These are phyloP conservation scores for Aythya baeri DNA, from an alignment of 2,113 vertebrate species.

Conservation along the genomic window DNA sequence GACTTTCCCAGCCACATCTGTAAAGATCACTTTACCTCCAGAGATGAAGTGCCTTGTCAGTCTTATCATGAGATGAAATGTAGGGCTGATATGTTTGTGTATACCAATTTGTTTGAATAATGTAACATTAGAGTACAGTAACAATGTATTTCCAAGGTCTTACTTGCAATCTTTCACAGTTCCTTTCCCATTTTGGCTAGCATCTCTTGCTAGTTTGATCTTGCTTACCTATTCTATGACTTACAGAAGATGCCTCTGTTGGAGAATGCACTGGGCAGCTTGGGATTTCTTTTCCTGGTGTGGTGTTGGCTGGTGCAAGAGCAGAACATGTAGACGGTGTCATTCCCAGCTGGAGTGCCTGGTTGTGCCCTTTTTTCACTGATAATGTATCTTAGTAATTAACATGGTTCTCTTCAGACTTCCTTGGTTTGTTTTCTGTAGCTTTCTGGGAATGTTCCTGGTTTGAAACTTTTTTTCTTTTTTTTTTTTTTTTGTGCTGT, in stretches of 20 bases:
- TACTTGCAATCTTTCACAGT: neutral
- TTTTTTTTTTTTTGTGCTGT: neutral
- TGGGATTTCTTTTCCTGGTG: neutral
- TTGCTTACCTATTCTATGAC: neutral
- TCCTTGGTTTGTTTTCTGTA: neutral
- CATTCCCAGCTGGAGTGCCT: neutral
- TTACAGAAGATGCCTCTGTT: neutral
- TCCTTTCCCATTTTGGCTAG: neutral
- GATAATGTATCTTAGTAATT: neutral
- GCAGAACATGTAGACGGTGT: neutral
- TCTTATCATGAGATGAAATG: neutral
- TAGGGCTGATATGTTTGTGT: neutral
- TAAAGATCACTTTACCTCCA: neutral
- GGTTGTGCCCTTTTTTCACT: neutral
- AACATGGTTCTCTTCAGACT: accelerated
- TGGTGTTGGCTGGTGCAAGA: neutral
- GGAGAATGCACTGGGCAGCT: neutral
- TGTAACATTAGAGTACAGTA: neutral
- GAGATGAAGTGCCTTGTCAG: neutral
- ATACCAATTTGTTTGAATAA: neutral
- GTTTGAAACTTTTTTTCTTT: neutral
- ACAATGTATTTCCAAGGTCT: neutral
- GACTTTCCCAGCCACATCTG: neutral
- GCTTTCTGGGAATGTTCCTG: neutral
- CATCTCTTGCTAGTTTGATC: neutral